Base-by-base conservation (phyloP, 1,140 invertebrate genomes). In the Carposina sasakii region DNA sequence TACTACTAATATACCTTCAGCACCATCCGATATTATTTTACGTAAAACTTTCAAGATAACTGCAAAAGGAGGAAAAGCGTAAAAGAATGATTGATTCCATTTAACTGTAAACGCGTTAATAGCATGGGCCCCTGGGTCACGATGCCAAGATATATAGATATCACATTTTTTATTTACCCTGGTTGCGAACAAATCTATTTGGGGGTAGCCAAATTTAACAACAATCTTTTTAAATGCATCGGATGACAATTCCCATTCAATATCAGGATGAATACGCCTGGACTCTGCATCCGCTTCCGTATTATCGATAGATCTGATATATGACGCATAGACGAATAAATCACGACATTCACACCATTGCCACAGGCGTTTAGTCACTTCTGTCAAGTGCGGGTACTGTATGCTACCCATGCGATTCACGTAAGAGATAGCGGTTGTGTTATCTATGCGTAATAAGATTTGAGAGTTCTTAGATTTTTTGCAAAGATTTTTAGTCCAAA, bases 1-100 rank as follows among this genome's bases (percentile, higher is more conserved):
- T 9, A 71, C 57, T 8, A 69, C 47, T 8, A 73, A 8, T 13
- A 70, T 51, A 10, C 56, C 52, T 26, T 31, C 15, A 12, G 63
- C 56, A n/a, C 52, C 12, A 20, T 70, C 61, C 13, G 12, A 16
- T 40, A 60, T 54, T 8, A 56, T 52, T 31, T 49, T 49, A 17
- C 47, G 15, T 5, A 49, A 16, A 26, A 12, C 33, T 49, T 49
- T 49, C 1, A 39, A 19, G 17, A 60, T 46, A 13, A 60, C 16
- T 5, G 30, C 26, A 45, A 63, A 56, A 10, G 60, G 60, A 13
- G 60, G 48, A 16, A 43, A 54, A 26, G 40, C 48, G 44, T 51
- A 51, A 28, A 42, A 51, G 10, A 10, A 26, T 23, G 3, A 43
- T n/a, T 33, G 13, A 10, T 15, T 10, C 40, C 40, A 51, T 3